Conservation (phyloP, 2,888 invertebrate genomes). For the Gortyna flavago region DNA sequence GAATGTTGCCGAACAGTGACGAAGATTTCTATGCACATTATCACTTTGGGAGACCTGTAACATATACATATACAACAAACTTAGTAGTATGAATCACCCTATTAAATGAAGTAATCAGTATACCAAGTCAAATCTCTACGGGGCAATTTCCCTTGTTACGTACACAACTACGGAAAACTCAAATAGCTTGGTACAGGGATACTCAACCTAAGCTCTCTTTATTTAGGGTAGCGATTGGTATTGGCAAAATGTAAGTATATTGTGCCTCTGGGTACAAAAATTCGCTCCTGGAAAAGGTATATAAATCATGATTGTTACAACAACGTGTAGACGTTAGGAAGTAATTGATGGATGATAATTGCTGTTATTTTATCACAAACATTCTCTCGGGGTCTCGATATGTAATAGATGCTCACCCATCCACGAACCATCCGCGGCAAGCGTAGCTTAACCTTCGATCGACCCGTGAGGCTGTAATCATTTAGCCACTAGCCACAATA, state of each 20-base stretch:
- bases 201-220: slow-evolving; percentile 25
- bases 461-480: not conserved
- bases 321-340: not conserved
- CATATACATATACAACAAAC: too few relatives aligned
- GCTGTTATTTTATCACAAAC: too few relatives aligned
- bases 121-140: slow-evolving; percentile 1
- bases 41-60: too few relatives aligned
- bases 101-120: slow-evolving; percentile 13
- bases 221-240: not conserved
- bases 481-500: too few relatives aligned
- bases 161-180: slow-evolving; percentile 9
- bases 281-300: not conserved
- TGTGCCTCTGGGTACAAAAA: not conserved
- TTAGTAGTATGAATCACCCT: not conserved
- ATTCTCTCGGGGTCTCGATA: not conserved
- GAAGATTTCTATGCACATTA: too few relatives aligned
- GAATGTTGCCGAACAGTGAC: too few relatives aligned
- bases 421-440: not conserved
- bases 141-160: slow-evolving; percentile 13
- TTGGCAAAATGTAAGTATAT: not conserved
- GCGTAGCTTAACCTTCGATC: not conserved
- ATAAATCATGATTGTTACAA: slow-evolving; percentile 27
- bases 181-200: slow-evolving; percentile 9
- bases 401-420: not conserved
- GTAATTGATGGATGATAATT: slow-evolving; percentile 23